phyloP scores from a whole-genome alignment of 2,797 vertebrate genomes.

The Chiroxiphia lanceolata region DNA sequence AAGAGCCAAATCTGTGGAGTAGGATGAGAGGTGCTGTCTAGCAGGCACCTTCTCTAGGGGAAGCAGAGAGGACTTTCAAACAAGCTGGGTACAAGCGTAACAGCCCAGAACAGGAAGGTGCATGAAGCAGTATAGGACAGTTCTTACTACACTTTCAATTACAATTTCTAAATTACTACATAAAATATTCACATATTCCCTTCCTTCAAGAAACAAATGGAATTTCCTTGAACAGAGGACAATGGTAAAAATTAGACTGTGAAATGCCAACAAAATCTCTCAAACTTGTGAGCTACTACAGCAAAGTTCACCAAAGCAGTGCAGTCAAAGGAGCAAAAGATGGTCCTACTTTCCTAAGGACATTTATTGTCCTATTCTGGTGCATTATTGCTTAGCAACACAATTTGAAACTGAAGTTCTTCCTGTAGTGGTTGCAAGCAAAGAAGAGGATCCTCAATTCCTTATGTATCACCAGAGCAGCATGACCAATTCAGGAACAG shows the following conservation, averaged over 20 bases:
- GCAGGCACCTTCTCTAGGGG: fast-evolving
- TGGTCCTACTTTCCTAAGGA: background rate
- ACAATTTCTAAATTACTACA: background rate
- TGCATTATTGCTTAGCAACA: background rate
- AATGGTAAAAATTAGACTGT: background rate
- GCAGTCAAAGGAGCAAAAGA: background rate
- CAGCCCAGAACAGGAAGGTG: background rate
- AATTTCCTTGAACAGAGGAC: background rate
- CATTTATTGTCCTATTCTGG: background rate
- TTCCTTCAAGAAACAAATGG: background rate
- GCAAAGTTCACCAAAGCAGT: background rate
- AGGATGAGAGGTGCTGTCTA: background rate
- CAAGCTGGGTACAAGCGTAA: background rate
- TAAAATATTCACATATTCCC: background rate
- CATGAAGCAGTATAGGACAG: background rate
- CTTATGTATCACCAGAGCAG: background rate
- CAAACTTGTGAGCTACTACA: background rate
- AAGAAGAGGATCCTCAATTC: background rate
- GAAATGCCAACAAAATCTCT: background rate
- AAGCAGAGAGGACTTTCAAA: background rate
- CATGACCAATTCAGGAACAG: background rate
- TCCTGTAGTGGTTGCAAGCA: background rate
- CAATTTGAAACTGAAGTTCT: background rate
- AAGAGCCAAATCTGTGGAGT: background rate
- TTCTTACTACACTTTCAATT: background rate